Evolutionary conservation across 2,113 vertebrate genomes (phyloP).

Genomic region (Boleophthalmus pectinirostris): DNA sequence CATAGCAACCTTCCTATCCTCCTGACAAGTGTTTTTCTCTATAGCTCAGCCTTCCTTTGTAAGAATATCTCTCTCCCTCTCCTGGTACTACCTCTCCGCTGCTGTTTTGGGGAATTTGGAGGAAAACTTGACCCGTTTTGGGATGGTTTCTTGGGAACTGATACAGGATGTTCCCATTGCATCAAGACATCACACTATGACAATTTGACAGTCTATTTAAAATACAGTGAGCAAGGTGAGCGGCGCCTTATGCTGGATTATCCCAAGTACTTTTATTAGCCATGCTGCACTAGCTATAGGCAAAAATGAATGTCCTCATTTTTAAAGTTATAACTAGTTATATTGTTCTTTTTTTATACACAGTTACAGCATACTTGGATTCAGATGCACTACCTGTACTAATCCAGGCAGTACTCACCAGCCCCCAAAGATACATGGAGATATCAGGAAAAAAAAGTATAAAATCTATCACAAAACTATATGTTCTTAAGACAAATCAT

Average conservation of each 20-base stretch:
- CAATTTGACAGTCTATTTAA: neutral
- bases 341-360: neutral
- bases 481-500: neutral
- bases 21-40: slow-evolving; percentile 62
- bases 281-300: neutral
- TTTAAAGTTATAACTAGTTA: neutral
- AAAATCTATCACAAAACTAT: neutral
- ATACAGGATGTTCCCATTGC: neutral
- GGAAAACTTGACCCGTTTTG: slow-evolving; percentile 33
- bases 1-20: slow-evolving; percentile 83
- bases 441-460: neutral
- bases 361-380: neutral
- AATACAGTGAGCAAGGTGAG: neutral
- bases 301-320: neutral
- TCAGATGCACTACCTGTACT: neutral
- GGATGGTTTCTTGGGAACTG: slow-evolving; percentile 10
- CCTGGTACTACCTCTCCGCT: slow-evolving; percentile 23
- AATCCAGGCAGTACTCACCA: neutral
- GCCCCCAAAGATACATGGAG: neutral
- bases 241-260: neutral
- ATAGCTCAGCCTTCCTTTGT: slow-evolving; percentile 45
- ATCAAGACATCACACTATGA: neutral
- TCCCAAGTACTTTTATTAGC: neutral
- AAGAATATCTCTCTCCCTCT: slow-evolving; percentile 45
- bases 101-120: slow-evolving; percentile 39